These are phyloP conservation scores for Apamea sordens DNA, from an alignment of 2,888 invertebrate species.

Conservation along the genomic window DNA sequence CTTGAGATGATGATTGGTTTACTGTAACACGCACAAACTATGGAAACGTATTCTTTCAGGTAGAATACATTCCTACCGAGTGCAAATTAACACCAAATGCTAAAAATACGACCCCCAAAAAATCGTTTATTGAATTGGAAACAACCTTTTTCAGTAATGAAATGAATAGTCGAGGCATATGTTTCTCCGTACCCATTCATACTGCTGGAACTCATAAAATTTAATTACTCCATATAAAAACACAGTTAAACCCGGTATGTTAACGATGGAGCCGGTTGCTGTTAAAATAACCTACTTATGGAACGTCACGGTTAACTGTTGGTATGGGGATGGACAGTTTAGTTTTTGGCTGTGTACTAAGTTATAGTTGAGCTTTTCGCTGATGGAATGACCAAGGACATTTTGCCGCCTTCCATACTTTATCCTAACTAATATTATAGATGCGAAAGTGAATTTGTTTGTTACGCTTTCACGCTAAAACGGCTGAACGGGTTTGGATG, in stretches of 20 bases:
- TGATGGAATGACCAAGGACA: no score
- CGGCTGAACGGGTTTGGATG: no score
- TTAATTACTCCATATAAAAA: constrained; percentile 66
- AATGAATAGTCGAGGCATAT: constrained; percentile 54
- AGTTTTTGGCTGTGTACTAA: not conserved
- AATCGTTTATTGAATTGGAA: constrained; percentile 49
- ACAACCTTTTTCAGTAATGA: constrained; percentile 56
- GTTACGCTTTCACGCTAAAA: no score
- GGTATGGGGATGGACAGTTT: not conserved
- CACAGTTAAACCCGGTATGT: constrained; percentile 53
- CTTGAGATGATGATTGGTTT: not conserved
- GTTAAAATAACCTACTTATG: constrained; percentile 49
- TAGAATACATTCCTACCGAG: not conserved
- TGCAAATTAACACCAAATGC: not conserved
- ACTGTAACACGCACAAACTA: not conserved
- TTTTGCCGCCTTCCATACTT: not conserved
- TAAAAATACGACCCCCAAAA: constrained; percentile 19
- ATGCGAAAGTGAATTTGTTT: not conserved
- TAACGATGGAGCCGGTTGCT: constrained; percentile 33
- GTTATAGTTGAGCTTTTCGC: not conserved
- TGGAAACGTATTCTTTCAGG: not conserved
- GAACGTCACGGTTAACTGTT: constrained; percentile 14
- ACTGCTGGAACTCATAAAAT: constrained; percentile 58
- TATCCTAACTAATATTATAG: not conserved
- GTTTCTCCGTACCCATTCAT: constrained; percentile 55